A percentile compares a stretch with the other conserved stretches of the same genome.
Evolutionary conservation across 2,113 vertebrate genomes (phyloP).

Genomic region (Charina bottae): DNA sequence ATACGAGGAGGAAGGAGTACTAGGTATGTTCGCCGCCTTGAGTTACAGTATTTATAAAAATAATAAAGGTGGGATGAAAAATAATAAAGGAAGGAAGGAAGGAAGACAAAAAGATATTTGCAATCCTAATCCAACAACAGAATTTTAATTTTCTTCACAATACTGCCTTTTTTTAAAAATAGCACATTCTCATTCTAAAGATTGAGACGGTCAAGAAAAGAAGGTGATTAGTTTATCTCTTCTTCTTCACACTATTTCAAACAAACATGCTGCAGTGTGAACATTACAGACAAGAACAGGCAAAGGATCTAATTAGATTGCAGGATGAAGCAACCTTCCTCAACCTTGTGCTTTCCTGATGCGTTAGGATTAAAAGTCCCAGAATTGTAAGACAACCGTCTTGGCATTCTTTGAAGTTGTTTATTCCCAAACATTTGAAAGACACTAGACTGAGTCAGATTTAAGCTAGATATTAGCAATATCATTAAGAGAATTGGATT

Average conservation of each 20-base stretch:
- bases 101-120: background rate
- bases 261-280: background rate
- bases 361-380: background rate
- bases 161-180: background rate
- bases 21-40: no score
- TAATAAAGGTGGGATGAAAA: no score
- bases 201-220: background rate
- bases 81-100: background rate
- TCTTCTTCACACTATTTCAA: constrained; percentile 11
- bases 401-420: background rate
- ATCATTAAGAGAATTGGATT: background rate
- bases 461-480: background rate
- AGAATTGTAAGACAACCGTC: background rate
- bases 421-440: background rate
- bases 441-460: background rate
- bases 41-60: no score
- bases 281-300: background rate
- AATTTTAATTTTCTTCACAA: constrained; percentile 8
- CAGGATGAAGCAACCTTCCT: background rate
- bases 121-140: background rate
- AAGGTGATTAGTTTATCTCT: background rate
- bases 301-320: background rate
- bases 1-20: no score
- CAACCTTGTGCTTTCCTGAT: background rate
- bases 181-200: background rate